Evolutionary conservation across 2,888 invertebrate species (phyloP), one percentile per base, ranked within the genome.

Genomic region (Aquatica leii): DNA sequence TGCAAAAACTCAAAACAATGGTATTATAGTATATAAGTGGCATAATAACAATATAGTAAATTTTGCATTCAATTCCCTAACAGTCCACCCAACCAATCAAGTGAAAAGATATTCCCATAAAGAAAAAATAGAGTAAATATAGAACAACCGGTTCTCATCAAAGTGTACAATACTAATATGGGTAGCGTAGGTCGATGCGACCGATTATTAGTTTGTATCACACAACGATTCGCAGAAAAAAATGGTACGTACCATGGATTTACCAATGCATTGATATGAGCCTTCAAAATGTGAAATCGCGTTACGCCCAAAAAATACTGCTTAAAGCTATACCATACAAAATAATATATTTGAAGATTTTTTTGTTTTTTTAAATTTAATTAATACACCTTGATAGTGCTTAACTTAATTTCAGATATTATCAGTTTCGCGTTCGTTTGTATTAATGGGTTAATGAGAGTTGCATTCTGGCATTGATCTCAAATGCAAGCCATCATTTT

Each of bases 201-300:
- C 71, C 74, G 59, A 75, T 73, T 46, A 69, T 76, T 5, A 64
- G 65, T 50, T 41, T 71, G 12, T 74, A 75, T 54, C 48, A 71
- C 48, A 55, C 64, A 31, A 43, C 64, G 0, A 70, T 72, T 5
- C 63, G 72, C 17, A 73, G 74, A 12, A 75, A 74, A 61, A 76
- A 74, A 50, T 74, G 72, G 70, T 74, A 76, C 49, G 71, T 75
- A 64, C 68, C 73, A 5, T 50, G 74, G n/a, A 51, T 75, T 14
- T 12, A 59, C n/a, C 72, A 74, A 48, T 68, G 63, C 34, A 52
- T 75, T 34, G 73, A 74, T 64, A 66, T 70, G 61, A n/a, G n/a
- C n/a, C n/a, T n/a, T n/a, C n/a, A n/a, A n/a, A n/a, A n/a, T n/a
- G n/a, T n/a, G n/a, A n/a, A n/a, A n/a, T n/a, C n/a, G n/a, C n/a